Evolutionary conservation across 2,888 invertebrate species (phyloP), one percentile per base, ranked within the genome.

Genomic region (Clunio marinus): DNA sequence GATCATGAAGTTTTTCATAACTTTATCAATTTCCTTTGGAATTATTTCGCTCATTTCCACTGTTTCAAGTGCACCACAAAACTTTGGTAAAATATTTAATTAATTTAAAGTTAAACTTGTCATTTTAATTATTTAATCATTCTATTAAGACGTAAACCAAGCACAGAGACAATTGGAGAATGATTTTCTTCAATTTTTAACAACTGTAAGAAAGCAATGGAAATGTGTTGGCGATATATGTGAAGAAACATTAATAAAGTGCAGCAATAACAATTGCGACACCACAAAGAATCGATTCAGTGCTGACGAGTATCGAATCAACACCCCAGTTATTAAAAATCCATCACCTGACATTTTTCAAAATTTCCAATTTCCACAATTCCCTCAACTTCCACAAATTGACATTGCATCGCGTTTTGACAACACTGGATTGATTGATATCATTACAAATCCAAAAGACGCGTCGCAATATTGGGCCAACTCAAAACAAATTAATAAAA

Each of bases 201-300:
- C 41, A 28, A 46, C 46, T 13, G 45, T 46, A 20, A 13, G 46
- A 10, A 24, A 27, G 25, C 25, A 46, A 15, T 63, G 63, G 63
- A 22, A 28, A 5, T 63, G 63, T 13, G 13, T 8, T 8, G 28
- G 46, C 17, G 25, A 20, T 10, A 8, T 22, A 1, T 63, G 63
- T 17, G 20, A 45, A 28, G 63, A 63, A 20, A 35, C 37, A 10
- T 27, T 28, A 17, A 63, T 20, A 27, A 63, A 63, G 3, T 63
- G 63, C 7, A 63, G 20, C 20, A 63, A 63, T 45, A 37, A 37
- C 17, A 27, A 15, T 4, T 63, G 63, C 3, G 46, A 63, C 7
- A 27, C 28, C 2, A n/a, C 25, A 3, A n/a, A 63, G 10, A 63
- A 46, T 27, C 15, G 27, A 25, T 63, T 63, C 63, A 63, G 46